Evolutionary conservation across 2,113 vertebrate species (phyloP).

Genomic region (Malaclemys terrapin): DNA sequence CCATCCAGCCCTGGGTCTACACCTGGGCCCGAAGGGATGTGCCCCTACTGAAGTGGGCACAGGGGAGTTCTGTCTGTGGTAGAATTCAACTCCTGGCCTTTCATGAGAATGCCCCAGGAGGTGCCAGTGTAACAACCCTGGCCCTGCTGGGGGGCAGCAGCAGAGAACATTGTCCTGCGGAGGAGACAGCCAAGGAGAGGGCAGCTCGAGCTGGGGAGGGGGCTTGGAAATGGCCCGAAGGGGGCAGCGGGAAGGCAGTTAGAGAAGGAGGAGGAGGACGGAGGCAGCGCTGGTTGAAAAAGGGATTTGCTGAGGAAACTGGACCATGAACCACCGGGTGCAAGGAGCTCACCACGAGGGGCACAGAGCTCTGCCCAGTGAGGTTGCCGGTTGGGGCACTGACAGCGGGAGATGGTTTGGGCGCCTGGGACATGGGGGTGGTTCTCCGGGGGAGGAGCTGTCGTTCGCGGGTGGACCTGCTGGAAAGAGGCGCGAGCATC

Average conservation of each 20-base stretch:
- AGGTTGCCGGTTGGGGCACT: background rate
- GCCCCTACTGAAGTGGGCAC: too few relatives aligned
- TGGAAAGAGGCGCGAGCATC: background rate
- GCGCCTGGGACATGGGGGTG: background rate
- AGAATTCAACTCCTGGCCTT: too few relatives aligned
- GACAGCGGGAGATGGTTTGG: background rate
- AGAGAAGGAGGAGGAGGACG: background rate
- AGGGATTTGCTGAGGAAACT: background rate
- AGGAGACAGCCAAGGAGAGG: background rate
- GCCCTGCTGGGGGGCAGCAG: too few relatives aligned
- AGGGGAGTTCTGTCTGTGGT: too few relatives aligned
- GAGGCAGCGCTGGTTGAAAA: too few relatives aligned
- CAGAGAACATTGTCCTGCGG: background rate
- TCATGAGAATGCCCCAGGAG: too few relatives aligned
- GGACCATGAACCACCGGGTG: background rate
- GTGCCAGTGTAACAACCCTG: too few relatives aligned
- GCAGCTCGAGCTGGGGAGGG: background rate
- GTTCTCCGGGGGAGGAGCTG: background rate
- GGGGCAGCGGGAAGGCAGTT: background rate
- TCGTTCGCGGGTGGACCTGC: background rate
- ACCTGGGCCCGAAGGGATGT: too few relatives aligned
- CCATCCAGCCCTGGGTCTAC: too few relatives aligned
- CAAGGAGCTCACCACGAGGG: background rate
- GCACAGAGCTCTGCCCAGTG: background rate
- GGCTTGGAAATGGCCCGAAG: background rate